Conservation (phyloP, 2,888 invertebrate species). For the Norana najaformis region DNA sequence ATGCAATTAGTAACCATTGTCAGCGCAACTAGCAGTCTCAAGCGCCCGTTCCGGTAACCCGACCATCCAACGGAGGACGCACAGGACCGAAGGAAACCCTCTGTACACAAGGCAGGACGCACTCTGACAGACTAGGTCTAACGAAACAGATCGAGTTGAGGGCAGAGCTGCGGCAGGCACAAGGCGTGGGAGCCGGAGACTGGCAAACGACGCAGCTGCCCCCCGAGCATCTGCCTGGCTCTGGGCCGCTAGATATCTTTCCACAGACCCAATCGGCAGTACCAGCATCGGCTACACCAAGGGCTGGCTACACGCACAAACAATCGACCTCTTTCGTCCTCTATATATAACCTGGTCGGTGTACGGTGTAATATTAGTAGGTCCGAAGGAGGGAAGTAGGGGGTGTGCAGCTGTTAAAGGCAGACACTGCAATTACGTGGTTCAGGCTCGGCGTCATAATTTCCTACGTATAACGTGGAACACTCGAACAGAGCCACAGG, state of each 20-base stretch:
- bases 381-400: neutral
- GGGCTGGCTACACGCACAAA: constrained; percentile 13
- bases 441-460: neutral
- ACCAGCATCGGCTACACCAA: neutral
- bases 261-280: neutral
- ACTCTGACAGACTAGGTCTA: neutral
- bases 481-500: neutral
- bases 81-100: neutral
- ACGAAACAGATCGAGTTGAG: neutral
- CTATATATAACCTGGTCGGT: neutral
- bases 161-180: neutral
- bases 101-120: neutral
- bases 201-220: neutral
- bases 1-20: neutral
- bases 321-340: neutral
- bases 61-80: neutral
- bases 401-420: neutral
- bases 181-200: neutral
- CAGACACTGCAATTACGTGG: neutral
- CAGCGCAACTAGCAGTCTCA: neutral
- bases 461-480: neutral
- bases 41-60: neutral
- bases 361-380: neutral
- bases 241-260: neutral
- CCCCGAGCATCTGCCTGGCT: neutral